Conservation (phyloP, 2,113 vertebrate species). For the Narcine bancroftii region DNA sequence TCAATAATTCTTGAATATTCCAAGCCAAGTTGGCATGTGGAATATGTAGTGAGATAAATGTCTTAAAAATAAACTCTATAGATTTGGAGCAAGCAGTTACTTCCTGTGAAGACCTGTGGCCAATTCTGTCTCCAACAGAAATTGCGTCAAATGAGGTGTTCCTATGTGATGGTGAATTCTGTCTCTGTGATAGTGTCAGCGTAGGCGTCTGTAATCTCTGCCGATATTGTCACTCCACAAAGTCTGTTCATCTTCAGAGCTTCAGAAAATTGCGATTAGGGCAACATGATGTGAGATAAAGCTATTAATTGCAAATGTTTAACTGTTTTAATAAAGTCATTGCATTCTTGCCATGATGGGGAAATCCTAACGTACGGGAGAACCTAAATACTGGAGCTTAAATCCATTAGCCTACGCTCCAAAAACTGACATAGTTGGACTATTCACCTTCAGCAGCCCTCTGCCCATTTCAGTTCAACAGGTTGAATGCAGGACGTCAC, state of each 20-base stretch:
- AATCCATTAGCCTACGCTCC: neutral
- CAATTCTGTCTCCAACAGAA: neutral
- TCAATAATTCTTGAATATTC: no score
- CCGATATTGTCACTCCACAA: neutral
- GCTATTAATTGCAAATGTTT: neutral
- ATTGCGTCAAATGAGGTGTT: slow-evolving; percentile 3
- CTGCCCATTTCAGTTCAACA: neutral
- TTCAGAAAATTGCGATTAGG: neutral
- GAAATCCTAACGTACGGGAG: no score
- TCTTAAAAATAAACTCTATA: slow-evolving; percentile 1
- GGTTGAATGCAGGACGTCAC: neutral
- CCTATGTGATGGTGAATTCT: neutral
- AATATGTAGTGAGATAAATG: neutral
- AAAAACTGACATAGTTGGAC: neutral
- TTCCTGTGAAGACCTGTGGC: neutral
- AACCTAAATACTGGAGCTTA: neutral
- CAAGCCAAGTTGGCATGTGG: no score
- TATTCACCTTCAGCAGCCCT: neutral
- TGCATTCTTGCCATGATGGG: neutral
- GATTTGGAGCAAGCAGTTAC: neutral
- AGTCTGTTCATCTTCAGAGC: slow-evolving; percentile 1
- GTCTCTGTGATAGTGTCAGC: neutral
- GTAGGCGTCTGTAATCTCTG: slow-evolving; percentile 19
- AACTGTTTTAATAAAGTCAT: neutral
- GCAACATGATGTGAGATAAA: neutral